A percentile compares a stretch with the other conserved stretches of the same genome.
These are phyloP conservation scores for Netelia melanura DNA, from an alignment of 2,888 invertebrate species.

Conservation along the genomic window DNA sequence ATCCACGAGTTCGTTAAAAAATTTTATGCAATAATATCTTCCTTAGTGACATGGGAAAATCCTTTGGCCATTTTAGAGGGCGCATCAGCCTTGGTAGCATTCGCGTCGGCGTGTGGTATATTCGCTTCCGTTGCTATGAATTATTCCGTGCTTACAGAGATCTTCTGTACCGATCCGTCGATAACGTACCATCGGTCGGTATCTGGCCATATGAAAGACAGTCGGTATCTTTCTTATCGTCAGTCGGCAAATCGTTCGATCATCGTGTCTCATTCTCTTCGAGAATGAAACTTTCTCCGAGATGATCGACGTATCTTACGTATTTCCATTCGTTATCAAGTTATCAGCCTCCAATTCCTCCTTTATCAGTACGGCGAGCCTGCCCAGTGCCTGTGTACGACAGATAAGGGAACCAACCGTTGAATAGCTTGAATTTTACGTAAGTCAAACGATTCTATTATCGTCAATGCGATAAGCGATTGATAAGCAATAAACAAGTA, in stretches of 20 bases:
- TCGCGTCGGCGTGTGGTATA: background rate
- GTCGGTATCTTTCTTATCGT: slow-evolving; percentile 17
- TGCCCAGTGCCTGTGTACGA: slow-evolving; percentile 85
- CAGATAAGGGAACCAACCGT: slow-evolving; percentile 49
- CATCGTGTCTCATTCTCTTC: slow-evolving; percentile 2
- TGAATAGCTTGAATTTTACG: slow-evolving; percentile 11
- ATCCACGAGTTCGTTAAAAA: background rate
- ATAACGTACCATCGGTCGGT: background rate
- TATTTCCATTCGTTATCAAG: slow-evolving; percentile 73
- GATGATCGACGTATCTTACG: slow-evolving; percentile 67
- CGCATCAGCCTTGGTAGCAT: slow-evolving; percentile 19
- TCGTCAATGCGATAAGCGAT: slow-evolving; percentile 25
- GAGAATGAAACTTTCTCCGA: background rate
- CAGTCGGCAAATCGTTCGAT: slow-evolving; percentile 23
- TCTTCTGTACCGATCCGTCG: slow-evolving; percentile 10
- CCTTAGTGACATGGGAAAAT: slow-evolving; percentile 13
- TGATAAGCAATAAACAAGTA: slow-evolving; percentile 3
- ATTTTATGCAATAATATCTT: slow-evolving; percentile 1
- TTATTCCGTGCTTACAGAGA: slow-evolving; percentile 9
- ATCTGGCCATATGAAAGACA: background rate
- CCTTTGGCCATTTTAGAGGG: slow-evolving; percentile 14
- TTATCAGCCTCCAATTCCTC: slow-evolving; percentile 85
- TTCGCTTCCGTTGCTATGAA: background rate
- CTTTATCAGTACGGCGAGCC: slow-evolving; percentile 87
- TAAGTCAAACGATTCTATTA: background rate